Base-by-base conservation (phyloP, 2,113 vertebrate genomes). In the Noctilio leporinus region DNA sequence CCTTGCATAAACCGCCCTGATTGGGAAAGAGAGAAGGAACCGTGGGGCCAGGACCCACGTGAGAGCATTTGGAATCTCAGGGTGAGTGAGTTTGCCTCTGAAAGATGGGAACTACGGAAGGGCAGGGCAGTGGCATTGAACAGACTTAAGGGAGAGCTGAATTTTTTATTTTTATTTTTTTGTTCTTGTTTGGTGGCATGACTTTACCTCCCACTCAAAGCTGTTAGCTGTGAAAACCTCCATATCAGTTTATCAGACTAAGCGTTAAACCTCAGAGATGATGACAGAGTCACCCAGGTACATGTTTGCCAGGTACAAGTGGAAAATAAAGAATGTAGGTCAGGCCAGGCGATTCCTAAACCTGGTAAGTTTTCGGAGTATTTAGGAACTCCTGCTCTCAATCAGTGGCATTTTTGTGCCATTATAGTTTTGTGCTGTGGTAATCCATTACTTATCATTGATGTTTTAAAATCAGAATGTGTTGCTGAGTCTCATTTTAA, bases 191-290 rank as follows among this genome's bases (percentile, higher is more conserved):
- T 62, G 4, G 35, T 45, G 40, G 69, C 75, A 43, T 91, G 75
- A 19, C 70, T 94, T 92, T 77, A n/a, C 76, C 77, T 92, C 93
- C 93, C 22, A 96, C 96, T 93, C 95, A 95, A n/a, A 85, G n/a
- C 43, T 97, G 93, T 91, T 96, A 93, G 92, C 76, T 96, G 95
- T 90, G 95, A 93, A 96, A 97, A 97, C 76, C 92, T 96, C 93
- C 38, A 0, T 96, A 86, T 96, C 95, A 92, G 89, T 93, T 96
- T 82, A 97, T 97, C 97, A 97, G 97, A 96, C 95, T 72, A 94
- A 86, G 89, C 67, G 84, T 96, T 95, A 97, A 96, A 94, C 94
- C 95, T 97, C 92, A 96, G 43, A 94, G 92, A 90, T 88, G 80
- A 96, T 86, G 84, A 95, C 72, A 95, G 17, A 95, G 67, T 95